Percentiles rank a stretch among this genome's conserved stretches.
Conservation (phyloP, 1,140 invertebrate genomes). For the Andricus grossulariae region DNA sequence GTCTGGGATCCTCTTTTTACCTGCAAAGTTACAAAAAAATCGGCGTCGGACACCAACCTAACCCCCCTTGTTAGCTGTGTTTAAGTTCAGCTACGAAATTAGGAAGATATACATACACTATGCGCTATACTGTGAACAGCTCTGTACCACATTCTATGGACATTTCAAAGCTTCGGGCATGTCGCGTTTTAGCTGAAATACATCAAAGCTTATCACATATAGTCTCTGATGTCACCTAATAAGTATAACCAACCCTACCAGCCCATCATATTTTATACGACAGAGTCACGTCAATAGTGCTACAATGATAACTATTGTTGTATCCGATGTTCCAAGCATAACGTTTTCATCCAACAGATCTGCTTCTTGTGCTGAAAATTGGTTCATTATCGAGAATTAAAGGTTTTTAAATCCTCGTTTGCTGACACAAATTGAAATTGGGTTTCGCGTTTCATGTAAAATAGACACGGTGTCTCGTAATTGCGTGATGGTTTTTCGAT, state of each 20-base stretch:
- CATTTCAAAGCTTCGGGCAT: constrained; percentile 7
- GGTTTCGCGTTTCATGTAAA: too few species aligned
- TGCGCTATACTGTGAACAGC: constrained; percentile 4
- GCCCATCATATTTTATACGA: neutral
- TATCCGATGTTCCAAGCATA: neutral
- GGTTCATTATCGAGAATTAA: neutral
- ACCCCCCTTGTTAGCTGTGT: neutral
- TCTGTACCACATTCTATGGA: constrained; percentile 14
- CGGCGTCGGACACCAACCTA: too few species aligned
- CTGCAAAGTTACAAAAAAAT: too few species aligned
- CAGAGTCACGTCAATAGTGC: neutral
- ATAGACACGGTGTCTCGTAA: too few species aligned
- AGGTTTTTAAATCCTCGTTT: too few species aligned
- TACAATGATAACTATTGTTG: neutral
- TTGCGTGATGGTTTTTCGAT: too few species aligned
- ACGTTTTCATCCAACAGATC: neutral
- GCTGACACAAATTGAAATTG: too few species aligned
- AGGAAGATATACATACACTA: neutral
- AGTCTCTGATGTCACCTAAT: neutral
- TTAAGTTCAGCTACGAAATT: constrained; percentile 9
- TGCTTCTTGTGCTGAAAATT: neutral
- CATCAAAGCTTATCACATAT: constrained; percentile 10
- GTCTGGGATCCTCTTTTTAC: too few species aligned
- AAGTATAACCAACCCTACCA: too few species aligned
- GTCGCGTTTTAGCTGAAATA: constrained; percentile 1